Evolutionary conservation across 2,888 invertebrate genomes (phyloP), one percentile per base, ranked within the genome.

Genomic region (Mellilla xanthometata): DNA sequence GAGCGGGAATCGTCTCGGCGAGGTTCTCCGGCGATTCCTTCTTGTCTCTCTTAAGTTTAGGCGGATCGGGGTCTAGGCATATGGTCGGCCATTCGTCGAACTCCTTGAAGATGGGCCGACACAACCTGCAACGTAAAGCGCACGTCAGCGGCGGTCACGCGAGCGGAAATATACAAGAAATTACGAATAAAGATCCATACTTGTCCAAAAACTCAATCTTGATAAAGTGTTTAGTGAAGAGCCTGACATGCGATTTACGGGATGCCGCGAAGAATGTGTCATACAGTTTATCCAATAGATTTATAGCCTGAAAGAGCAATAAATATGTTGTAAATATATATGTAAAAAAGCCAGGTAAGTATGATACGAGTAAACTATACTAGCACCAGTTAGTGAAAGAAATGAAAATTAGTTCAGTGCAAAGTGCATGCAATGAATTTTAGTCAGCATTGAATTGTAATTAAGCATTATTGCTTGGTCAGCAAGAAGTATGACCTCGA

Each of bases 131-230:
- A 85, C 22, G 27, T 35, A 56, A 40, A 7, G n/a, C 44, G 36
- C 1, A 2, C 2, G 35, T 34, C 26, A 40, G 32, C 23, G 39
- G 43, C 28, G 27, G n/a, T n/a, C 40, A 36, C 31, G 6, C 4
- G 26, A 31, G 13, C 8, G 15, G 74, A 24, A 29, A 39, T 62
- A 45, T 15, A 7, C 7, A 52, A 12, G 28, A 33, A 35, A 22
- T 36, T 19, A 27, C 32, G 35, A 13, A 45, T 49, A 46, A 46
- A 55, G 9, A 64, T 69, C 68, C 84, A 84, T 90, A 93, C 92
- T 92, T 92, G 78, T 91, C 90, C 79, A 91, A 89, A 72, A 93
- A 91, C 72, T 95, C 94, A 76, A 94, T 93, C 90, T 95, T 95
- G 68, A 95, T 91, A 78, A 91, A 94, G 63, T 93, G 91, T 68